phyloP scores from a whole-genome alignment of 2,113 vertebrate genomes.

The Nyctereutes procyonoides region DNA sequence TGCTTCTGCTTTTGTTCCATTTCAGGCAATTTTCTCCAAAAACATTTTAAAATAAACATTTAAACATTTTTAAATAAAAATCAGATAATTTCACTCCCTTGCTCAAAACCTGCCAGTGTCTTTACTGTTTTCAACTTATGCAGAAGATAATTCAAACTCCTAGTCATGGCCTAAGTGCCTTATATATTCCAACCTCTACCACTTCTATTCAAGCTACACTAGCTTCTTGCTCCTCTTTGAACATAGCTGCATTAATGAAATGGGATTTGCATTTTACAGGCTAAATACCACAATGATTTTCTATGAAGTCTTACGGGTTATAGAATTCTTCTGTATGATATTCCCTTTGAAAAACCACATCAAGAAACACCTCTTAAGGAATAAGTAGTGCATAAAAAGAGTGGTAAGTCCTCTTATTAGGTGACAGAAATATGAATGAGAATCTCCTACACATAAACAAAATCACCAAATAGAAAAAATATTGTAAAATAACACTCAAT shows the following conservation, averaged over 20 bases:
- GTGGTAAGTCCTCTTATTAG: not conserved
- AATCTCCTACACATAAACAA: not conserved
- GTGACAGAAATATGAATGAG: slow-evolving; percentile 1
- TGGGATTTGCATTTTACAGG: not conserved
- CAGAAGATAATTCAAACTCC: not conserved
- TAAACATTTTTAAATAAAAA: not conserved
- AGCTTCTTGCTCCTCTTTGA: not conserved
- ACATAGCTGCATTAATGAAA: not conserved
- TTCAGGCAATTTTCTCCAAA: not conserved
- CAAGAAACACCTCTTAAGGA: not conserved
- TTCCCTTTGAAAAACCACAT: not conserved
- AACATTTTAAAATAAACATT: too few species aligned
- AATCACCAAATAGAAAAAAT: not conserved
- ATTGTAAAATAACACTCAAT: slow-evolving; percentile 8
- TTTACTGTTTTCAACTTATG: not conserved
- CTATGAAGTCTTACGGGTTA: not conserved
- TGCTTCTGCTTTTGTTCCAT: not conserved
- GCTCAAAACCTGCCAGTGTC: not conserved
- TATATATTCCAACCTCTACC: not conserved
- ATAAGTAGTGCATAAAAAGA: not conserved
- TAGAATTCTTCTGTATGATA: not conserved
- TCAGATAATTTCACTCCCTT: not conserved
- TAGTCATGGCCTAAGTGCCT: not conserved
- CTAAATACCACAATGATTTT: not conserved
- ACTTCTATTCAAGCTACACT: not conserved